Base-by-base conservation (phyloP, 2,797 vertebrate genomes). In the Sciaenops ocellatus region DNA sequence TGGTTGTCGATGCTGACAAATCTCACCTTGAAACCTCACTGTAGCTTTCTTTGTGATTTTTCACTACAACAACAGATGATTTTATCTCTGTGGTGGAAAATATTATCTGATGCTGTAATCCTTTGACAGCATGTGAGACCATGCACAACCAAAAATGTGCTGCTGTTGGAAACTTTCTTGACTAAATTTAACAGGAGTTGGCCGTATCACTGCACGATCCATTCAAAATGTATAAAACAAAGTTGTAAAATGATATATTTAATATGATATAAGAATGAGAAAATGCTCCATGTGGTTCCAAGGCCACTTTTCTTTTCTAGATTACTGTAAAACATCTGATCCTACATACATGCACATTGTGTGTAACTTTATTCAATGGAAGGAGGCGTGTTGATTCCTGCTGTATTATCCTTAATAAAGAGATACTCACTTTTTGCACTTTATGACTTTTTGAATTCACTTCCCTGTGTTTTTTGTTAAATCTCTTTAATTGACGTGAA, bases 351-450 rank as follows among this genome's bases (percentile, higher is more conserved):
- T 7, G 52, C 11, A 61, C 15, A n/a, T 6, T 46, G 20, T 64
- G 22, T 83, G 74, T 67, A 30, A 12, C 66, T 66, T 46, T 50
- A 22, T 44, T 78, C 50, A 60, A 44, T 56, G 9, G 16, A 64
- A 6, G 6, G 18, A 65, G 38, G 17, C 65, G 55, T 30, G 70
- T 56, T 52, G 6, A 46, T 87, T 70, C 22, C 15, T 63, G 50
- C 51, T 85, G 82, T 84, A 73, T 63, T 79, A 71, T 77, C 62
- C 54, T 64, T 48, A 85, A 88, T 89, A 82, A 88, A 89, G 30
- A 75, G 15, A 69, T 54, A 59, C 52, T 79, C 69, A 62, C 52
- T 82, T 78, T 90, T 89, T 90, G 85, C 88, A 91, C 83, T 89
- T 83, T 56, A 80, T 59, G 15, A 42, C 20, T 83, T 56, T 67